Evolutionary conservation across 2,797 vertebrate species (phyloP), one percentile per base, ranked within the genome.

Genomic region (Lemur catta): DNA sequence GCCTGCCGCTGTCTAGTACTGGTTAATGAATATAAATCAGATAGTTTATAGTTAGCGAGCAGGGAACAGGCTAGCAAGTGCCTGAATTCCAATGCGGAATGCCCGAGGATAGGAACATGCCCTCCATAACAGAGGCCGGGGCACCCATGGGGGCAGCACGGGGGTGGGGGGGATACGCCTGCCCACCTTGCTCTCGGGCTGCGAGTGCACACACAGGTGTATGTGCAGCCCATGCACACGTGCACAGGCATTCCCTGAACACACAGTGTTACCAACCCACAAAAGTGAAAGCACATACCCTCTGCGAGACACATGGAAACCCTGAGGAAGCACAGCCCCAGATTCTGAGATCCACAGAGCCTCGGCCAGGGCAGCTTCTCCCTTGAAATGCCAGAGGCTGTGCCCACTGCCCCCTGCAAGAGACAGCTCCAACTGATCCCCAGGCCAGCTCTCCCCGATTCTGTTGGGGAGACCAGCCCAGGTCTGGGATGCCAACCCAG

Each of bases 1-100:
- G 75, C 92, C 96, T 78, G 96, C 98, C 97, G 96, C 98, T 98
- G 98, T 98, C 98, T 98, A 96, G 91, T 94, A 98, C 98, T 99
- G 97, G 99, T 99, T 99, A 99, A 99, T 99, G 99, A 99, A 98
- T 99, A 99, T 98, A 99, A 99, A 99, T 99, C 99, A 99, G 98
- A 98, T 98, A 97, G 99, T 98, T 99, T 99, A 98, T 98, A 99
- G 98, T 98, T 99, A 98, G 98, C 93, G 96, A 99, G 98, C 98
- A 93, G 98, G 98, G 98, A 99, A 98, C 98, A 97, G 98, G 97
- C 96, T 98, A 98, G 98, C 98, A 98, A 98, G 90, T 98, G 98
- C 97, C 97, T 98, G 98, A 99, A 99, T 99, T 99, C 98, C 98
- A 99, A 98, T 98, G 98, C 94, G 97, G 98, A 98, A 96, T 61